phyloP scores from a whole-genome alignment of 1,140 invertebrate genomes.

The Papilio machaon region DNA sequence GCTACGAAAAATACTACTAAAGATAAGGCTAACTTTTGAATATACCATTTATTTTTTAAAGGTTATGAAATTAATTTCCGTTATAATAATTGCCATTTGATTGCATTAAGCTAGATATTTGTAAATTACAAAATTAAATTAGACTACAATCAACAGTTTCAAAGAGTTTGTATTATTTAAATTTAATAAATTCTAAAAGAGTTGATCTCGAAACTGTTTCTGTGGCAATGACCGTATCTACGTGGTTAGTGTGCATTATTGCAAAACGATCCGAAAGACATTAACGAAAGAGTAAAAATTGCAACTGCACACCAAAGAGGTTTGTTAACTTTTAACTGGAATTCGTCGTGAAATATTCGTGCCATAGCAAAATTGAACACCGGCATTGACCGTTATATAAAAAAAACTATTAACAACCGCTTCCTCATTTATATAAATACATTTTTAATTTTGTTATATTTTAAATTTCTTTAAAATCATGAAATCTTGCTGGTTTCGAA shows the following conservation, averaged over 20 bases:
- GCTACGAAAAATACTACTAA: too few species aligned
- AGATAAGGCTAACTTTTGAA: too few species aligned
- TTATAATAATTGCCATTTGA: not conserved
- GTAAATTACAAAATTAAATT: not conserved
- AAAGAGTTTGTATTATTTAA: constrained; percentile 7
- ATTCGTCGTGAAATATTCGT: constrained; percentile 2
- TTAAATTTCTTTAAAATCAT: too few species aligned
- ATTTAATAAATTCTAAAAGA: constrained; percentile 9
- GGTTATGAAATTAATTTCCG: too few species aligned
- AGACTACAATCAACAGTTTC: not conserved
- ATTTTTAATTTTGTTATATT: not conserved
- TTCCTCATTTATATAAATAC: not conserved
- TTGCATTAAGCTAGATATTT: not conserved
- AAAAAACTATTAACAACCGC: not conserved
- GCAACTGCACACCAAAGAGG: constrained; percentile 16
- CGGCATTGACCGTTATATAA: constrained; percentile 6
- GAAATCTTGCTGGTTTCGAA: too few species aligned
- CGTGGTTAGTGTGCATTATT: constrained; percentile 17
- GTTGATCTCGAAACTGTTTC: constrained; percentile 24
- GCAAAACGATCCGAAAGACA: constrained; percentile 29
- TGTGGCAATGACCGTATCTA: constrained; percentile 19
- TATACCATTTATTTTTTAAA: too few species aligned
- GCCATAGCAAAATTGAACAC: constrained; percentile 13
- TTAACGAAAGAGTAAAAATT: constrained; percentile 27
- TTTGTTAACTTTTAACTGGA: constrained; percentile 21